Base-by-base conservation (phyloP, 2,113 vertebrate genomes). In the Triplophysa rosa region DNA sequence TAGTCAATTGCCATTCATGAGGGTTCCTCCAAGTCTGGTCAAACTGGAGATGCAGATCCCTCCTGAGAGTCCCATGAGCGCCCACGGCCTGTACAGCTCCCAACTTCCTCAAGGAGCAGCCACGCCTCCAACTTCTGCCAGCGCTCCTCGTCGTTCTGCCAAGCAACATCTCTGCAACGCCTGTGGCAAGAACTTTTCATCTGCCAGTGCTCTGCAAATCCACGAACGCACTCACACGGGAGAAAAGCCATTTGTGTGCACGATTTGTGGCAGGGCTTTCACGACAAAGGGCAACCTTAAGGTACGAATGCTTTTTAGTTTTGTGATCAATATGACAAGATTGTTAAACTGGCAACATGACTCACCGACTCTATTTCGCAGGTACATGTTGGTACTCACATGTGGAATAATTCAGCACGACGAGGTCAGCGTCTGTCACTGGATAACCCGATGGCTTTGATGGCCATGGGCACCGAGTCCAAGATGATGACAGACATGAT, bases 211-310 rank as follows among this genome's bases (percentile, higher is more conserved):
- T 19, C 91, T 99, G 71, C 98, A 99, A 93, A 99, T 98, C 72
- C 98, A 99, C 0, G 96, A 99, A 83, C 94, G 98, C 33, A 99
- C 97, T 1, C 97, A 99, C 77, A 98, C 98, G 0, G 98, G 98
- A 3, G 98, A 99, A 91, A 99, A 99, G 89, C 98, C 98, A 0
- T 99, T 98, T 23, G 96, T 92, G 29, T 99, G 97, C 84, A 95
- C 93, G 83, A 93, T 98, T 70, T 99, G 98, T 58, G 95, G 96
- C 68, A 92, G 96, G 69, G 98, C 98, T 8, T 99, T 99, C 49
- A 98, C 98, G 79, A 99, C 98, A 1, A 99, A 99, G 72, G 98
- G 98, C 83, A 99, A 99, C 86, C 90, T 99, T 12, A 99, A 99
- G 95, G 98, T 98, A 87, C 54, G n/a, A 7, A 40, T 13, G 17